Percentiles rank a stretch among this genome's conserved stretches.
These are phyloP conservation scores for Python bivittatus DNA, from an alignment of 2,113 vertebrate genomes.

Conservation along the genomic window DNA sequence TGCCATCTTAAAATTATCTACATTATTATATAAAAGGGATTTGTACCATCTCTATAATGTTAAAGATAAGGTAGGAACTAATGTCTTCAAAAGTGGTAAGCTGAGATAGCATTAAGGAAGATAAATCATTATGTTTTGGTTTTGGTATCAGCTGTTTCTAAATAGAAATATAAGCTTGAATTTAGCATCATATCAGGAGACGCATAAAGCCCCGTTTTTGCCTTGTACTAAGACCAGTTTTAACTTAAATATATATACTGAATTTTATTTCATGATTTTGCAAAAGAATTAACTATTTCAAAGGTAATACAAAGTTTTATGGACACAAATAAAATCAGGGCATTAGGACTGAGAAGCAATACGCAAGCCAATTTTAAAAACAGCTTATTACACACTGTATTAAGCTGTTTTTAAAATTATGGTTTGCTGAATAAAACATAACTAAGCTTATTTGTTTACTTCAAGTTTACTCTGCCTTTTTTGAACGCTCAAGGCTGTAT, in stretches of 20 bases:
- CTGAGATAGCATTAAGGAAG: background rate
- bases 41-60: constrained; percentile 7
- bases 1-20: constrained; percentile 36
- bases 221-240: background rate
- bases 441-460: background rate
- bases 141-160: background rate
- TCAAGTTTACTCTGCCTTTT: background rate
- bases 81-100: background rate
- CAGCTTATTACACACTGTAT: background rate
- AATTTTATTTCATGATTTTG: background rate
- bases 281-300: background rate
- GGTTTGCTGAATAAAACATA: background rate
- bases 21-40: constrained; percentile 22
- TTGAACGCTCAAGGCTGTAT: background rate
- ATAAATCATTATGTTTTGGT: background rate
- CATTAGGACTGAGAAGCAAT: background rate
- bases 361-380: background rate
- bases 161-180: background rate
- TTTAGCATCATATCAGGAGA: background rate
- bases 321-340: background rate
- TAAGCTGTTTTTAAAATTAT: background rate
- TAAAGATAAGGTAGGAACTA: constrained; percentile 12
- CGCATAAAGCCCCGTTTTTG: background rate
- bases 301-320: background rate
- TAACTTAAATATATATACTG: background rate